phyloP scores from a whole-genome alignment of 2,113 vertebrate species.

The Cavia aperea region DNA sequence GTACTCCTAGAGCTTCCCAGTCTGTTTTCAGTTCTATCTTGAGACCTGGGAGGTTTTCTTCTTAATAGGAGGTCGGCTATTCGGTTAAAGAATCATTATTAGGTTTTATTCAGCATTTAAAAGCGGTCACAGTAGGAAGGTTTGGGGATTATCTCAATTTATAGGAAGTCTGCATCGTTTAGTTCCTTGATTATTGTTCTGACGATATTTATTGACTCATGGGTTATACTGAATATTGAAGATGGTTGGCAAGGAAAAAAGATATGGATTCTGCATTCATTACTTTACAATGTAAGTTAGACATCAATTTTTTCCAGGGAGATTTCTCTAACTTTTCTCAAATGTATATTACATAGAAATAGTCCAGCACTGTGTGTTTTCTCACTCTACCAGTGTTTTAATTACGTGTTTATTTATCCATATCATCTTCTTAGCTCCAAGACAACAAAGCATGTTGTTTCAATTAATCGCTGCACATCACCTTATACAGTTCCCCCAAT shows the following conservation, averaged over 20 bases:
- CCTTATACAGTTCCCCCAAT: neutral
- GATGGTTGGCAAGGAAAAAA: neutral
- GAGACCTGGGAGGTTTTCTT: neutral
- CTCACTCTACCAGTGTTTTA: neutral
- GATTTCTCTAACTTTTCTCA: neutral
- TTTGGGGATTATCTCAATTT: neutral
- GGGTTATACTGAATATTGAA: neutral
- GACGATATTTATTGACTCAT: neutral
- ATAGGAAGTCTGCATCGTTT: neutral
- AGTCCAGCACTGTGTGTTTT: neutral
- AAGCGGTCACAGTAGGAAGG: neutral
- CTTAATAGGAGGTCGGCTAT: neutral
- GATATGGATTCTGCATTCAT: neutral
- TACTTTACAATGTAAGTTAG: neutral
- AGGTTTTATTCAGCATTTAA: neutral
- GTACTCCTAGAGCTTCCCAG: neutral
- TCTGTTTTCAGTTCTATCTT: neutral
- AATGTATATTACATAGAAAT: neutral
- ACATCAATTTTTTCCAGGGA: neutral
- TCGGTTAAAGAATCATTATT: neutral
- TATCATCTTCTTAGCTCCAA: neutral
- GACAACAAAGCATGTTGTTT: neutral
- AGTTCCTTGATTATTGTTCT: neutral
- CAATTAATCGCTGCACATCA: neutral
- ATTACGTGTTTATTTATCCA: neutral